Base-by-base conservation (phyloP, 1,140 invertebrate species). In the Bactericera cockerelli region DNA sequence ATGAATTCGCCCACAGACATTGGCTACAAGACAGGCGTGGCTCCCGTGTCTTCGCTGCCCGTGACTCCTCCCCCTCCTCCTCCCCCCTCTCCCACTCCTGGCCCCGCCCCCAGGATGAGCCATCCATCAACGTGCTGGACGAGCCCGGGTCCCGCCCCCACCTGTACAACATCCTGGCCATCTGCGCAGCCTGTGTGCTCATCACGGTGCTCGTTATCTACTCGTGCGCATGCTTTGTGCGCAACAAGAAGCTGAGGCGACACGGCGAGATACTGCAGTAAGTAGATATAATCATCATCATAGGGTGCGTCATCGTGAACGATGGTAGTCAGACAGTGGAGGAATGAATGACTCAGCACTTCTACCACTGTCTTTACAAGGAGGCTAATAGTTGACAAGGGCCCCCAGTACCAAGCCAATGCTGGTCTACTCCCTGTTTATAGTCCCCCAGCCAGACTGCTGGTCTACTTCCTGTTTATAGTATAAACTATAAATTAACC, bases 191-290 rank as follows among this genome's bases (percentile, higher is more conserved):
- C 22, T 49, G 42, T 49, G 42, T 49, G 42, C 42, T 49, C 8
- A 49, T 49, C n/a, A 49, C 42, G 4, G n/a, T 16, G n/a, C 8
- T 49, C 3, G 42, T 49, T 16, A 49, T 49, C n/a, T 49, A 49
- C 42, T 49, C 42, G 8, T 49, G 42, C 22, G 42, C 42, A 3
- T 49, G 42, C 22, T 49, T 49, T 49, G 42, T 49, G 42, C n/a
- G 42, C 8, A 49, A 16, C n/a, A 49, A 49, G 42, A 49, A 49
- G 42, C 42, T 49, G 4, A 6, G 42, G 42, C 6, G 42, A 49
- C 42, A 49, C 19, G 42, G 42, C 42, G 42, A 49, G 22, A 49
- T 49, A 4, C 19, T 49, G 42, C 42, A 49, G 42, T 49, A 49
- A 49, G 42, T 49, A 31, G 28, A 31, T 13, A 31, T 6, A 4